Evolutionary conservation across 2,888 invertebrate genomes (phyloP), one percentile per base, ranked within the genome.

Genomic region (Boloria selene): DNA sequence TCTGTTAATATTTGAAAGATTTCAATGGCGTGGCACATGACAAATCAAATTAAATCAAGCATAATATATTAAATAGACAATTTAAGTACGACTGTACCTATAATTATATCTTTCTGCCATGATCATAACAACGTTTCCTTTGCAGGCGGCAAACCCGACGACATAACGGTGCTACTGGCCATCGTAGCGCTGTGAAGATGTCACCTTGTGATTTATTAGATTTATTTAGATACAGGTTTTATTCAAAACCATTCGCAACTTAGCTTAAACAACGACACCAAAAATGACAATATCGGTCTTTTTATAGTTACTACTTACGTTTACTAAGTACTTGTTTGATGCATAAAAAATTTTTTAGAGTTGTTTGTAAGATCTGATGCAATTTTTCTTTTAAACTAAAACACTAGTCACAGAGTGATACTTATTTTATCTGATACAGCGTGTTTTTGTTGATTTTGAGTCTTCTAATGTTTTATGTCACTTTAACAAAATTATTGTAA

Each of bases 111-210:
- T 10, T 38, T 38, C 31, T 38, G 7, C 10, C 10, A 38, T 38
- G 31, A 38, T 18, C 13, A 60, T 42, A 42, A 10, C 16, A 75
- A 85, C 74, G 72, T 75, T 73, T 80, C 84, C 84, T 80, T 95
- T 94, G 61, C 93, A 96, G 98, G 99, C 85, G 99, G 99, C 67
- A 99, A 99, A 92, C 99, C 99, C 70, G 99, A 99, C 88, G 99
- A 99, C 93, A 98, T 99, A 90, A 99, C 99, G 82, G 98, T 99
- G 86, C 95, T 99, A 82, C 94, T 99, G 78, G 98, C 98, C 77
- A 97, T 98, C 76, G 98, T 99, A 92, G 96, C 96, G 83, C 95
- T 95, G 93, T 94, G 93, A 94, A 86, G 80, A 84, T 88, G 86
- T 88, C 83, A 68, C 70, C 75, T 79, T 82, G 85, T 85, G 85